A percentile compares a stretch with the other conserved stretches of the same genome.
Evolutionary conservation across 2,888 invertebrate species (phyloP).

Genomic region (Cremastinae sp.): DNA sequence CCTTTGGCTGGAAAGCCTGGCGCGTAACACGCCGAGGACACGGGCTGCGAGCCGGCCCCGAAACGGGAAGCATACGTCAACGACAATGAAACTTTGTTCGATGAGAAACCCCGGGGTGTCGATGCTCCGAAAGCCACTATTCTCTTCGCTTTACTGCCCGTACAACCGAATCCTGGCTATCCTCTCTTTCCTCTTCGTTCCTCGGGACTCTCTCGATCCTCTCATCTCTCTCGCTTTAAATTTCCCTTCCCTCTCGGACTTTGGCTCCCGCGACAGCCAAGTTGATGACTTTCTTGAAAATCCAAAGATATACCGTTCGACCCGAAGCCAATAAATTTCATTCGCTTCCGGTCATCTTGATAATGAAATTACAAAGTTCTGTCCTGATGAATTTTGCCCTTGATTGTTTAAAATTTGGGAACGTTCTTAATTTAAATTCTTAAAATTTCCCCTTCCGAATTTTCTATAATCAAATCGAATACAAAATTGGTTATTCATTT

Average conservation of each 20-base stretch:
- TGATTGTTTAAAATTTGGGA: too few species aligned
- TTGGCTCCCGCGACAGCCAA: slow-evolving; percentile 37
- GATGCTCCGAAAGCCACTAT: slow-evolving; percentile 67
- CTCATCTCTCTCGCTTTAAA: not conserved
- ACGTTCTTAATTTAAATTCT: too few species aligned
- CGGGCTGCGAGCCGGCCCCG: slow-evolving; percentile 39
- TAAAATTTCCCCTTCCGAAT: too few species aligned
- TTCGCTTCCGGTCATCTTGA: not conserved
- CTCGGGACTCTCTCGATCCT: slow-evolving; percentile 4
- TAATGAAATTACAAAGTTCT: not conserved
- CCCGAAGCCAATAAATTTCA: slow-evolving; percentile 18
- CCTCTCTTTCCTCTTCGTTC: not conserved
- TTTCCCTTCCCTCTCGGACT: slow-evolving; percentile 31
- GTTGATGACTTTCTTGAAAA: slow-evolving; percentile 46
- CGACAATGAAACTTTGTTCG: slow-evolving; percentile 77
- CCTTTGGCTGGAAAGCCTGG: slow-evolving; percentile 23
- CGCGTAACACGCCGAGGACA: slow-evolving; percentile 14
- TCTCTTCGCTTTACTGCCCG: slow-evolving; percentile 6
- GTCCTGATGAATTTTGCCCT: not conserved
- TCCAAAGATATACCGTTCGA: slow-evolving; percentile 34
- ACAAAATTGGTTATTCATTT: too few species aligned
- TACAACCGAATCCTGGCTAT: not conserved
- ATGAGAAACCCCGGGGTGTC: slow-evolving; percentile 74
- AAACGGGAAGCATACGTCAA: slow-evolving; percentile 75
- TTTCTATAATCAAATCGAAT: too few species aligned